Evolutionary conservation across 2,113 vertebrate genomes (phyloP).

Genomic region (Pao palembangensis): DNA sequence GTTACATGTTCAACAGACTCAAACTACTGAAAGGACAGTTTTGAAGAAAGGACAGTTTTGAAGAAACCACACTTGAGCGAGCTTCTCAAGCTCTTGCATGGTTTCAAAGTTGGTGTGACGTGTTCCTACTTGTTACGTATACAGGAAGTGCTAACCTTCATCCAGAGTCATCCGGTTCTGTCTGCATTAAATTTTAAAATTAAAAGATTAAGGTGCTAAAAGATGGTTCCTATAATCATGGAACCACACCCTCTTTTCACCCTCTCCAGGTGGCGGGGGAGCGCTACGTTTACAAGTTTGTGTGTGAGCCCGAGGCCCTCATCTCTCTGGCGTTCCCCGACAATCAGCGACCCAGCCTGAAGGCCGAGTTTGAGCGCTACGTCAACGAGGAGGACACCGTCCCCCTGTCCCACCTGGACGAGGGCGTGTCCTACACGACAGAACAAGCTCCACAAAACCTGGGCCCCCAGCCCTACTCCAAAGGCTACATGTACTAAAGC

Average conservation of each 20-base stretch:
- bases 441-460: conserved; percentile 76
- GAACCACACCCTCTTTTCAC: neutral
- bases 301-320: conserved; percentile 93
- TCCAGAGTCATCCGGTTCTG: no score
- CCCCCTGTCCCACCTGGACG: conserved; percentile 92
- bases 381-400: conserved; percentile 94
- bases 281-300: conserved; percentile 98
- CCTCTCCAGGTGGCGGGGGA: conserved; percentile 89
- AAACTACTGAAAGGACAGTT: no score
- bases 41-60: no score
- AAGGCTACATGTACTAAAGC: conserved; percentile 88
- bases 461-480: conserved; percentile 84
- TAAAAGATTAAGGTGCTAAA: no score
- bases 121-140: no score
- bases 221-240: neutral
- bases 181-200: no score
- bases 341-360: conserved; percentile 86
- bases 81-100: no score
- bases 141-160: no score
- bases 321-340: conserved; percentile 95
- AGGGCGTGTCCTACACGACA: conserved; percentile 76
- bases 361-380: conserved; percentile 84
- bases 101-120: no score
- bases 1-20: no score
- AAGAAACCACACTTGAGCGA: no score